These are phyloP conservation scores for Neoniphon sammara DNA, from an alignment of 2,797 vertebrate genomes.

Conservation along the genomic window DNA sequence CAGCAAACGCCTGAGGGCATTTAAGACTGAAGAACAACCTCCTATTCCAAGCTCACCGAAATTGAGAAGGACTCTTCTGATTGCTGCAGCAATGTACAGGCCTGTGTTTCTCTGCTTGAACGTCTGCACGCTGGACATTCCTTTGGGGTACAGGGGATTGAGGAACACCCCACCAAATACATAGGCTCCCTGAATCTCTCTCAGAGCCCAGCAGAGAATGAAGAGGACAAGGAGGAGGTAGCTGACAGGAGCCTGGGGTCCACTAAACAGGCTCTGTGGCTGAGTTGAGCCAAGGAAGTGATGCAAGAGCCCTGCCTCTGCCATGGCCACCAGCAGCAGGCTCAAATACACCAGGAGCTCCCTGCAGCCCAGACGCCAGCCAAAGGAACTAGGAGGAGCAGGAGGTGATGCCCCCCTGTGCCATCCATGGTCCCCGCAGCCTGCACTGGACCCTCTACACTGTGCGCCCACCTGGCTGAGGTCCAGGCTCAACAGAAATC, in stretches of 20 bases:
- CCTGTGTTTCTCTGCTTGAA: conserved; percentile 89
- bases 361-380: conserved; percentile 83
- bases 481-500: conserved; percentile 95
- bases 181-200: conserved; percentile 93
- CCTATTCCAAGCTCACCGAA: too few relatives aligned
- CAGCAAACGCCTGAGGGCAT: background rate
- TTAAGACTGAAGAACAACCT: conserved; percentile 11
- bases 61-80: conserved; percentile 91
- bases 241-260: conserved; percentile 85
- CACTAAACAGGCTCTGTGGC: conserved; percentile 64
- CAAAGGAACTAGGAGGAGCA: conserved; percentile 69
- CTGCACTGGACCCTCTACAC: conserved; percentile 61
- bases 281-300: conserved; percentile 80
- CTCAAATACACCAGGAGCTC: conserved; percentile 85
- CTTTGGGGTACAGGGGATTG: conserved; percentile 95
- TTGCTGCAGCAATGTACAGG: conserved; percentile 86
- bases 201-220: conserved; percentile 85
- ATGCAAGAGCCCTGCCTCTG: conserved; percentile 90
- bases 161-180: conserved; percentile 90
- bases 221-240: conserved; percentile 89
- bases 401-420: conserved; percentile 54
- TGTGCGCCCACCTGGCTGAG: conserved; percentile 85
- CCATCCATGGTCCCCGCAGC: conserved; percentile 54
- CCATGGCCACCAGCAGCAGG: conserved; percentile 84
- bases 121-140: conserved; percentile 86